phyloP scores from a whole-genome alignment of 2,888 invertebrate genomes.

The Eucriotettix oculatus region DNA sequence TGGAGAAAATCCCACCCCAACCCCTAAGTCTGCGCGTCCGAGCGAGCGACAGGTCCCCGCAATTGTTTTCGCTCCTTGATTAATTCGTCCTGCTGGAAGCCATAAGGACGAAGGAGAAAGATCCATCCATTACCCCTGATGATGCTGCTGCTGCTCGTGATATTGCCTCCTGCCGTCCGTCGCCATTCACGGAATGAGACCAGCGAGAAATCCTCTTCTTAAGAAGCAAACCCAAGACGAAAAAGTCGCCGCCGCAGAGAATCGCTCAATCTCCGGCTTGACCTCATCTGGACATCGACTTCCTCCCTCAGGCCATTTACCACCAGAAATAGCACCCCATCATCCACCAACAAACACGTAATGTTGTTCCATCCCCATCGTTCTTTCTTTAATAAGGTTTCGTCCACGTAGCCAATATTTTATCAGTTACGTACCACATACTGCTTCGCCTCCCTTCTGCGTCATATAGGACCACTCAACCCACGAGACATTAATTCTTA shows the following conservation, averaged over 20 bases:
- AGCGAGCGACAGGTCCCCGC: background rate
- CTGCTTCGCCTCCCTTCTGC: no score
- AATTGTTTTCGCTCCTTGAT: conserved; percentile 7
- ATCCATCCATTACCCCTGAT: background rate
- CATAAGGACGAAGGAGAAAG: background rate
- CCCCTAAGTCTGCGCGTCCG: background rate
- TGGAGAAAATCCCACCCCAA: background rate
- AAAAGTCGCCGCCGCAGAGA: background rate
- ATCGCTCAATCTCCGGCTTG: no score
- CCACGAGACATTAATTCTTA: no score
- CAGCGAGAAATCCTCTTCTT: background rate
- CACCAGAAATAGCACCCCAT: no score
- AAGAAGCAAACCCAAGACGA: background rate
- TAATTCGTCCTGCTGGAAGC: conserved; percentile 2
- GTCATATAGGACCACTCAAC: no score
- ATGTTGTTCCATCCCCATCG: no score
- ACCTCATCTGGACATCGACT: no score
- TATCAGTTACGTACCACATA: no score
- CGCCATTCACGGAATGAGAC: background rate
- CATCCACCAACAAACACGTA: no score
- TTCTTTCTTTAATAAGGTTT: no score
- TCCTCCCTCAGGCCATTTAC: no score
- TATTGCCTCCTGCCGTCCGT: background rate
- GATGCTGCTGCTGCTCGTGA: background rate
- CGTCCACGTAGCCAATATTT: no score